Base-by-base conservation (phyloP, 2,888 invertebrate species). In the Rosalia funebris region DNA sequence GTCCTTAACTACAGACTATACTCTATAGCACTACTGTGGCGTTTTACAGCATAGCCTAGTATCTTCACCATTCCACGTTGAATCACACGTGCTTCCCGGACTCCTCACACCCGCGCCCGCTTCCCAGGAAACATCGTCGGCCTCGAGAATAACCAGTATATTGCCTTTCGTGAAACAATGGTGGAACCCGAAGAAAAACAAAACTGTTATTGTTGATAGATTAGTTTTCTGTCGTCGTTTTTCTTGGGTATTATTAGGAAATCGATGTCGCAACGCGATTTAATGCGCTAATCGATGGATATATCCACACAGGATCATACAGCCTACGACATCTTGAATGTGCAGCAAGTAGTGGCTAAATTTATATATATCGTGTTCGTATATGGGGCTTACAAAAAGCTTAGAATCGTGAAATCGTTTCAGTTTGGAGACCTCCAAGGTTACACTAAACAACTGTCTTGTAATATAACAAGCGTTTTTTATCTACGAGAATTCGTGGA, bases 121-220 rank as follows among this genome's bases (percentile, higher is more conserved):
- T n/a, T 16, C 46, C 46, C n/a, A 11, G 15, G n/a, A 20, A 20
- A 17, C 20, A 2, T 10, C 14, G 4, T 25, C 15, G 34, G 19
- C 39, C 20, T 5, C 11, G 4, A 9, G 39, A 19, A 39, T 25
- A 39, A 25, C 20, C 25, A 37, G 50, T 31, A 25, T 39, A 50
- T 37, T 39, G 39, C 37, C 50, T 39, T 50, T 25, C 50, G 39
- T 16, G 39, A 50, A 50, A 41, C 47, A 17, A 17, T 25, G 15
- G 39, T 19, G 12, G 20, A 50, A 50, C 25, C 7, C 44, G 25
- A 44, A 14, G 25, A 25, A 50, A 50, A 50, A 50, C 50, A 50
- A 50, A 50, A 50, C 50, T 50, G 20, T 50, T 50, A 41, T 25
- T 25, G 25, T 39, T 25, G 50, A 31, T 25, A 25, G 7, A 41